These are phyloP conservation scores for Clitarchus hookeri DNA, from an alignment of 2,888 invertebrate genomes.

Conservation along the genomic window DNA sequence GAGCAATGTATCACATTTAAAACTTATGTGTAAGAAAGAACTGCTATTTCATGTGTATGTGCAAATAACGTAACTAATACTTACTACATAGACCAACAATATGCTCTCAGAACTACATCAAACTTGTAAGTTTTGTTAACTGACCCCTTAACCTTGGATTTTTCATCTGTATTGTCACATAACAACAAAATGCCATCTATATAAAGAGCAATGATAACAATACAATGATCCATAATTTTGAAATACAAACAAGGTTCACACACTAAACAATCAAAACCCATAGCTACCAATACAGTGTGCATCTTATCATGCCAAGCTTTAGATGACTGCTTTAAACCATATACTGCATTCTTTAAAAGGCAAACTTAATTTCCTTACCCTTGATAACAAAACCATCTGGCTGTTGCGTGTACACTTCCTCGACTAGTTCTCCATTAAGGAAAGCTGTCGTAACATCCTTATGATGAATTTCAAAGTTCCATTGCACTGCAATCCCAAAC, in stretches of 20 bases:
- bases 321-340: background rate
- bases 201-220: background rate
- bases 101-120: too few species aligned
- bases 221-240: background rate
- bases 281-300: background rate
- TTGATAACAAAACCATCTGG: constrained; percentile 11
- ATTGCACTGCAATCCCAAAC: background rate
- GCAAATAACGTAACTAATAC: too few species aligned
- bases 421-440: background rate
- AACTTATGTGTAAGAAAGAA: too few species aligned
- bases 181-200: background rate
- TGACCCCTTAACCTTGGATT: background rate
- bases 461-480: background rate
- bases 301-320: background rate
- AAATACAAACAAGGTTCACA: constrained; percentile 25
- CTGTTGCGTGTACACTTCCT: background rate
- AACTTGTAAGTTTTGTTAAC: too few species aligned
- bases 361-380: background rate
- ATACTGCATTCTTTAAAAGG: background rate
- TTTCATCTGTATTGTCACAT: background rate
- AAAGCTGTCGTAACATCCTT: background rate
- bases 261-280: constrained; percentile 8
- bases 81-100: too few species aligned
- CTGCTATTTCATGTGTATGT: too few species aligned
- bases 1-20: too few species aligned